A percentile compares a stretch with the other conserved stretches of the same genome.
Conservation (phyloP, 2,113 vertebrate genomes). For the Salvator merianae region DNA sequence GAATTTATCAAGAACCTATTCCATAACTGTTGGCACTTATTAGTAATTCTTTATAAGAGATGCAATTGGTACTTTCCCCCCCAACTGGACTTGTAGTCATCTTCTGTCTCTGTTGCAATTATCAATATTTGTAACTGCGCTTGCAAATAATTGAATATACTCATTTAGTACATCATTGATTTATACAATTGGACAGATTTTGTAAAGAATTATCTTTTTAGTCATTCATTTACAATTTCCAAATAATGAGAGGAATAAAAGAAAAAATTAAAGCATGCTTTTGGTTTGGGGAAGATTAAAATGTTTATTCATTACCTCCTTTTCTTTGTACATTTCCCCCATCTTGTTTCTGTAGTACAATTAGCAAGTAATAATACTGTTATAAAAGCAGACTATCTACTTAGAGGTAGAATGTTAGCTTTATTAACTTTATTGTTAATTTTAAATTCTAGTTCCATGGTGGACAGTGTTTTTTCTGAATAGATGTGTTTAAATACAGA, state of each 20-base stretch:
- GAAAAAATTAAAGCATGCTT: no score
- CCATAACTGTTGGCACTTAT: constrained; percentile 74
- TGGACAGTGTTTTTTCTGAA: no score
- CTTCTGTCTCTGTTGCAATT: constrained; percentile 67
- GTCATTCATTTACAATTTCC: background rate
- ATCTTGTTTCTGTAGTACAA: no score
- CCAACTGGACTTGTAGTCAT: constrained; percentile 57
- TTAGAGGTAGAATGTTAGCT: no score
- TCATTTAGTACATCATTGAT: constrained; percentile 37
- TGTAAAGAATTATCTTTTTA: background rate
- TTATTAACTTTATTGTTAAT: background rate
- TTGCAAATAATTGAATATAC: background rate
- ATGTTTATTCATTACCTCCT: no score
- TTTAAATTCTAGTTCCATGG: background rate
- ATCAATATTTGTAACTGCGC: constrained; percentile 48
- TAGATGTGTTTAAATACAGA: background rate
- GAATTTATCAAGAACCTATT: constrained; percentile 76
- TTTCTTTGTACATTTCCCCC: no score
- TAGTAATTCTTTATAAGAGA: constrained; percentile 74
- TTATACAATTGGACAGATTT: constrained; percentile 47
- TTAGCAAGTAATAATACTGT: background rate
- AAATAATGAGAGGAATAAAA: constrained; percentile 14
- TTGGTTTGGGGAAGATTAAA: no score
- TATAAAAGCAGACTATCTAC: background rate
- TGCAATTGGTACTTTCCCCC: constrained; percentile 70